Base-by-base conservation (phyloP, 2,797 vertebrate genomes). In the Geotrypetes seraphini region DNA sequence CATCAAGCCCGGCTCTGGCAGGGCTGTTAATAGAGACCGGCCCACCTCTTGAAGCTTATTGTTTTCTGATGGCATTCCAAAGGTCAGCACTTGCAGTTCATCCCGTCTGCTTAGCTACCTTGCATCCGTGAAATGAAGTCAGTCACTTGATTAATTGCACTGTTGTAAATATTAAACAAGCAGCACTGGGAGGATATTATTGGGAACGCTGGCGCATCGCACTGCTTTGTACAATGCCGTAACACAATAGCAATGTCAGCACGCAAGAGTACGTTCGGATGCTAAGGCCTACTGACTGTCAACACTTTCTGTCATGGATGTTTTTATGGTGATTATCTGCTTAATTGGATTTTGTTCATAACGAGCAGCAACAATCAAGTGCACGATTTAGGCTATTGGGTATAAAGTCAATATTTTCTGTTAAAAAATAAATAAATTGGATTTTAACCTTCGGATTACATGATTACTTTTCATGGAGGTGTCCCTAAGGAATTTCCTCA, bases 11-110 rank as follows among this genome's bases (percentile, higher is more conserved):
- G 49, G 44, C 40, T 64, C 57, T 79, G 68, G 60, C 75, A 67
- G 65, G 73, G 71, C 72, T 73, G 52, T 59, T 75, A 72, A 62
- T 63, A 71, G 67, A 47, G 60, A 63, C 51, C 52, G 59, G 43
- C 6, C 20, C 48, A 28, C 43, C 36, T 20, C 25, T 33, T 45
- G 16, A 57, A 48, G 12, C 13, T 8, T 30, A 3, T 49, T 53
- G 39, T 53, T 42, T 45, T 6, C 41, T 39, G 21, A 20, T 10
- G 25, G 24, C 35, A 33, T 21, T 51, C 2, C 6, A 22, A 38
- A 47, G 19, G 3, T 12, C 32, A 43, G 43, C 20, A 14, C 1
- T 31, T 33, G 34, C 50, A 19, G 26, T 37, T 50, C 16, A 41
- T 13, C 10, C 48, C 22, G 7, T 1, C 25, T 25, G 6, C 16